A percentile compares a stretch with the other conserved stretches of the same genome.
phyloP scores from a whole-genome alignment of 2,888 invertebrate genomes.

The Ypsolopha sequella region DNA sequence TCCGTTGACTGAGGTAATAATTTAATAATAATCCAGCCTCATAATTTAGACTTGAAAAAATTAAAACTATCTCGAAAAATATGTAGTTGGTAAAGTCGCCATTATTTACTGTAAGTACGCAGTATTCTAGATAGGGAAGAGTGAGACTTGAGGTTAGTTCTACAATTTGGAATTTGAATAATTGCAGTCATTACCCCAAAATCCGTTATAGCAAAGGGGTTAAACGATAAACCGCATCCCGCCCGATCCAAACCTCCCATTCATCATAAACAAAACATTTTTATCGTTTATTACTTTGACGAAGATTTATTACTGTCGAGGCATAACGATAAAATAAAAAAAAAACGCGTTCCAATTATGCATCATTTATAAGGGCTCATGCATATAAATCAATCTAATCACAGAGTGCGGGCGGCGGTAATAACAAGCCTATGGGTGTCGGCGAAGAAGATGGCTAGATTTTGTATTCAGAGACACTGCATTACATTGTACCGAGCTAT shows the following conservation, averaged over 20 bases:
- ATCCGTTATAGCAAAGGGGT: background rate
- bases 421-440: conserved; percentile 33
- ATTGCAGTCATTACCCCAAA: no score
- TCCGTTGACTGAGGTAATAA: no score
- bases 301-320: conserved; percentile 43
- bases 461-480: conserved; percentile 16
- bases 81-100: no score
- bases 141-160: no score
- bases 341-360: conserved; percentile 46
- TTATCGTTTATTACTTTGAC: conserved; percentile 16
- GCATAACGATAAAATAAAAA: conserved; percentile 12
- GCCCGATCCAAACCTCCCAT: conserved; percentile 12
- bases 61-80: no score
- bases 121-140: no score
- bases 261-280: conserved; percentile 16
- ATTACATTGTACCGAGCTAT: background rate
- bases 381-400: conserved; percentile 57
- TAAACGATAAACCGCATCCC: background rate
- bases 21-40: no score
- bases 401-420: conserved; percentile 27
- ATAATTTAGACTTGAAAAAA: no score
- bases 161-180: no score
- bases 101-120: no score
- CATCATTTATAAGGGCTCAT: conserved; percentile 51
- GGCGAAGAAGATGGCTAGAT: conserved; percentile 9